Percentiles rank a stretch among this genome's conserved stretches.
Evolutionary conservation across 35 echinoderm and acorn worm genomes (phyloP).

Genomic region (Ophioderma brevispina): DNA sequence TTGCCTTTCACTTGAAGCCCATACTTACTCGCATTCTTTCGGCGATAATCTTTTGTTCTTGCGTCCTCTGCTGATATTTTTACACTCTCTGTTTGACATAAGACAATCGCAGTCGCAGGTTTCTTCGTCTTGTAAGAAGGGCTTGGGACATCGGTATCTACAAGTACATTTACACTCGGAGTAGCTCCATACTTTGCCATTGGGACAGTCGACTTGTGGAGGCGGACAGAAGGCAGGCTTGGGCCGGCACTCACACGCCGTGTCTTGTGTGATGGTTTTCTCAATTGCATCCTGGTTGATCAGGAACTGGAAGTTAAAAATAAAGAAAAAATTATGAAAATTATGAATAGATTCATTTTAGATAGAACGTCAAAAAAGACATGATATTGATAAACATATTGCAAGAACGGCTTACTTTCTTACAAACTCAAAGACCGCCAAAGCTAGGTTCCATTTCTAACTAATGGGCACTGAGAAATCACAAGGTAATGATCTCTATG

Average conservation of each 20-base stretch:
- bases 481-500: too few species aligned
- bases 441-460: too few species aligned
- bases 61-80: conserved; percentile 72
- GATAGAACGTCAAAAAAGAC: too few species aligned
- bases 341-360: too few species aligned
- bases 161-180: conserved; percentile 71
- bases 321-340: conserved; percentile 1
- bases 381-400: too few species aligned
- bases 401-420: too few species aligned
- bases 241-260: conserved; percentile 62
- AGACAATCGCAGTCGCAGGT: conserved; percentile 81
- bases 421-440: too few species aligned
- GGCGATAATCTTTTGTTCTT: conserved; percentile 30
- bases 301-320: conserved; percentile 35
- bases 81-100: conserved; percentile 62
- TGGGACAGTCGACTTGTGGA: conserved; percentile 53
- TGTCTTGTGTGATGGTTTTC: conserved; percentile 44
- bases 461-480: too few species aligned
- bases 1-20: background rate
- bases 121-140: conserved; percentile 76
- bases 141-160: conserved; percentile 61
- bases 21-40: conserved; percentile 71
- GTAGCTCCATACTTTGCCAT: conserved; percentile 61
- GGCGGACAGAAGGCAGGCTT: conserved; percentile 70
- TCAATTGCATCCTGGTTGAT: background rate